phyloP scores from a whole-genome alignment of 2,888 invertebrate genomes.

The Thereva unica region DNA sequence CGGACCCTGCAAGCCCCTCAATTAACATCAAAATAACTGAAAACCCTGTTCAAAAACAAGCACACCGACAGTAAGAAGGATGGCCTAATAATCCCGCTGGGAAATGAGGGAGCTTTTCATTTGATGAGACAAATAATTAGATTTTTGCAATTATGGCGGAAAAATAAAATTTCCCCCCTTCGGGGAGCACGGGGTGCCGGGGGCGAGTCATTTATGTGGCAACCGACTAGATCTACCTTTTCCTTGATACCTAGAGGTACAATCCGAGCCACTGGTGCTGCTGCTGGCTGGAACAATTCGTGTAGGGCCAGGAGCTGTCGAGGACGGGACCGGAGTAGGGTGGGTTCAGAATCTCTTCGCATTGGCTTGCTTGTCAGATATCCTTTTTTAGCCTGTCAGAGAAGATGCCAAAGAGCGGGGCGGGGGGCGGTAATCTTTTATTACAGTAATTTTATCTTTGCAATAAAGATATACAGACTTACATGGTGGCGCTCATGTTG shows the following conservation, averaged over 20 bases:
- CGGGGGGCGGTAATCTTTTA: slow-evolving; percentile 32
- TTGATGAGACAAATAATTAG: slow-evolving; percentile 42
- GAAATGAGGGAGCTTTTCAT: slow-evolving; percentile 40
- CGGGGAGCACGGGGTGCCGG: neutral
- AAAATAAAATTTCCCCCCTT: slow-evolving; percentile 32
- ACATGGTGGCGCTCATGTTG: neutral
- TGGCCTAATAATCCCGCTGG: slow-evolving; percentile 38
- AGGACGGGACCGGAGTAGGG: neutral
- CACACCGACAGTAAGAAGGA: slow-evolving; percentile 19
- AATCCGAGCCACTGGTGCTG: no score
- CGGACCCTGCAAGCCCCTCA: slow-evolving; percentile 23
- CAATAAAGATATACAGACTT: slow-evolving; percentile 16
- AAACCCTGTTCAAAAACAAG: slow-evolving; percentile 14
- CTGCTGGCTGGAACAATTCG: no score
- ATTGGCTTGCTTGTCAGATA: neutral
- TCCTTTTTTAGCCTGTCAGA: slow-evolving; percentile 7
- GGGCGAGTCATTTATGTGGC: no score
- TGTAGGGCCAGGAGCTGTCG: neutral
- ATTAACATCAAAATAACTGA: slow-evolving; percentile 34
- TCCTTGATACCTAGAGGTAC: no score
- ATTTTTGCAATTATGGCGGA: slow-evolving; percentile 41
- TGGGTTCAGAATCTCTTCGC: neutral
- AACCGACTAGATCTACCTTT: no score
- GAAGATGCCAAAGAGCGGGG: slow-evolving; percentile 8
- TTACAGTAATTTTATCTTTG: slow-evolving; percentile 31